Evolutionary conservation across 2,113 vertebrate species (phyloP).

Genomic region (Myodes glareolus): DNA sequence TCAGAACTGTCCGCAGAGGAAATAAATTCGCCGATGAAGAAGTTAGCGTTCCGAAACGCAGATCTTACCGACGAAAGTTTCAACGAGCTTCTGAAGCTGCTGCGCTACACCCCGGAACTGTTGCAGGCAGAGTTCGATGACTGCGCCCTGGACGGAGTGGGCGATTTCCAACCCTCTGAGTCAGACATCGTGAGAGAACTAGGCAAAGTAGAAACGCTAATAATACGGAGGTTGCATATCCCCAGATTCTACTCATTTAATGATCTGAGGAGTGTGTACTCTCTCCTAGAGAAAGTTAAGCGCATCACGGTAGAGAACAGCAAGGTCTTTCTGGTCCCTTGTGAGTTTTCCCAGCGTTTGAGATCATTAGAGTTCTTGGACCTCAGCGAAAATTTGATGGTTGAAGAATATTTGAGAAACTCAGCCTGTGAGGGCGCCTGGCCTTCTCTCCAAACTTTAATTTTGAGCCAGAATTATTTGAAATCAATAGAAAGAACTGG

Average conservation of each 20-base stretch:
- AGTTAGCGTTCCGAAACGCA: conserved; percentile 79
- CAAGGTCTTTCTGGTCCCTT: conserved; percentile 87
- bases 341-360: conserved; percentile 66
- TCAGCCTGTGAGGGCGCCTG: conserved; percentile 81
- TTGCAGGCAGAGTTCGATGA: conserved; percentile 80
- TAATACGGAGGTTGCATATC: conserved; percentile 73
- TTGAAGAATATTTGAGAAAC: conserved; percentile 80
- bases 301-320: conserved; percentile 83
- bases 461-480: conserved; percentile 88
- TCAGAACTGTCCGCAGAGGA: background rate
- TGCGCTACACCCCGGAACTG: conserved; percentile 71
- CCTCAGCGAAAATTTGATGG: conserved; percentile 87
- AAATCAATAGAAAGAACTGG: conserved; percentile 75
- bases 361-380: conserved; percentile 87
- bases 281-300: conserved; percentile 71
- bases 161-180: rapidly evolving
- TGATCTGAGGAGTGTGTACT: conserved; percentile 51
- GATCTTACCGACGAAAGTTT: conserved; percentile 64
- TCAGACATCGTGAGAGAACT: rapidly evolving
- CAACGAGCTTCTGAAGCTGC: background rate
- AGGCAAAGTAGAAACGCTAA: conserved; percentile 61
- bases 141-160: conserved; percentile 78
- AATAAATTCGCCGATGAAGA: conserved; percentile 36
- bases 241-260: conserved; percentile 79
- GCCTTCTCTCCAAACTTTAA: conserved; percentile 84